Evolutionary conservation across 2,888 invertebrate genomes (phyloP), one percentile per base, ranked within the genome.

Genomic region (Archips crataeganus): DNA sequence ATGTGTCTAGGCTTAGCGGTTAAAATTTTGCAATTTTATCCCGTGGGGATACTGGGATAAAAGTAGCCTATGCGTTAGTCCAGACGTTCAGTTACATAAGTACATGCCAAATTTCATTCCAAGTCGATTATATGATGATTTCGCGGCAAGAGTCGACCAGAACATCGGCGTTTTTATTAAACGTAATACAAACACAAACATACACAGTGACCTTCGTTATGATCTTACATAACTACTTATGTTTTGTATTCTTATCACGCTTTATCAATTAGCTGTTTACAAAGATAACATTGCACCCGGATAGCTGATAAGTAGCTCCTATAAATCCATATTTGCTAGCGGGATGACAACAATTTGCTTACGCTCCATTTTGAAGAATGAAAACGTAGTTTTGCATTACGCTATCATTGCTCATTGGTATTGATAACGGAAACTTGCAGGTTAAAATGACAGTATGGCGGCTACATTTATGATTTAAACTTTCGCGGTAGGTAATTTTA

Each of bases 251-350:
- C 57, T 63, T 70, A 69, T 69, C 68, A 69, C 6, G 39, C 60
- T 69, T 6, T 60, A 61, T 49, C 49, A 61, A 61, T 69, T 49
- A 47, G 23, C 32, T 34, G 49, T 60, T 49, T 61, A 61, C 61
- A 36, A 69, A 69, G 68, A 49, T 61, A 68, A 49, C 60, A 39
- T 1, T 61, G 60, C 36, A 69, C 36, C 47, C 60, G 34, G 32
- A 0, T 15, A 13, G 57, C 10, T 59, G 59, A 59, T 59, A 59
- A 60, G 60, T 36, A 34, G 60, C n/a, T 60, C 13, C 36, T 60
- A 60, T 60, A 36, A 60, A 60, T 34, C 36, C 60, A 36, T 36
- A 60, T 60, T 60, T 60, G 60, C 60, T 36, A n/a, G 13, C 34
- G 8, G 36, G 60, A 60, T 34, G n/a, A 6, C 5, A 36, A 13